These are phyloP conservation scores for Cactoblastis cactorum DNA, from an alignment of 2,888 invertebrate genomes.

Conservation along the genomic window DNA sequence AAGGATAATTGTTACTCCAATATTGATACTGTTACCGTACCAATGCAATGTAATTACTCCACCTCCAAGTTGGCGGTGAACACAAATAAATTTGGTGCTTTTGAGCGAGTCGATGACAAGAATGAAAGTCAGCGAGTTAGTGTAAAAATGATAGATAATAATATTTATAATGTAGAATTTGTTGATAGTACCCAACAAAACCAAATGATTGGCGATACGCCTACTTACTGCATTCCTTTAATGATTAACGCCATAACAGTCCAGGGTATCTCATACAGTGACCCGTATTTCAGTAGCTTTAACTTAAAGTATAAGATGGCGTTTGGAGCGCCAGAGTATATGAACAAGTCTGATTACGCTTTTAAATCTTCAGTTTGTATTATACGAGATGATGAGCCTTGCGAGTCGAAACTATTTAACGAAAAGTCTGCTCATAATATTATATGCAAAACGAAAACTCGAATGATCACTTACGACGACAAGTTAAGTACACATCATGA, in stretches of 20 bases:
- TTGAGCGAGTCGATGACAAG: slow-evolving; percentile 75
- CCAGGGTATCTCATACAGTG: slow-evolving; percentile 81
- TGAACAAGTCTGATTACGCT: slow-evolving; percentile 82
- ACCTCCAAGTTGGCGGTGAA: slow-evolving; percentile 81
- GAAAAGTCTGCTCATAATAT: slow-evolving; percentile 66
- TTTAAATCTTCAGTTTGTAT: slow-evolving; percentile 80
- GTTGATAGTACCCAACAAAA: slow-evolving; percentile 80
- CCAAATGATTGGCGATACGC: slow-evolving; percentile 80
- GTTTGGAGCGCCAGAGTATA: slow-evolving; percentile 76
- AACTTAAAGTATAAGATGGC: slow-evolving; percentile 80
- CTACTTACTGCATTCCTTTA: slow-evolving; percentile 80
- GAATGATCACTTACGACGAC: slow-evolving; percentile 59
- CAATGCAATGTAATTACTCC: slow-evolving; percentile 80
- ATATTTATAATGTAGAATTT: slow-evolving; percentile 79
- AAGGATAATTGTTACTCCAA: slow-evolving; percentile 79
- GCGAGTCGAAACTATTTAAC: slow-evolving; percentile 67
- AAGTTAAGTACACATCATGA: slow-evolving; percentile 67
- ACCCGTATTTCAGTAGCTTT: slow-evolving; percentile 81
- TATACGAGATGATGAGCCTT: slow-evolving; percentile 76
- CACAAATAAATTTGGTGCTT: slow-evolving; percentile 80
- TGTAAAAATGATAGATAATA: slow-evolving; percentile 79
- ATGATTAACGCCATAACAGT: slow-evolving; percentile 80
- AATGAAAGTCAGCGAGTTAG: slow-evolving; percentile 79
- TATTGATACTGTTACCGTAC: slow-evolving; percentile 80
- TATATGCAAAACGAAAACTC: slow-evolving; percentile 66